These are phyloP conservation scores for Drosophila melanica DNA, from an alignment of 1,140 invertebrate genomes.

Conservation along the genomic window DNA sequence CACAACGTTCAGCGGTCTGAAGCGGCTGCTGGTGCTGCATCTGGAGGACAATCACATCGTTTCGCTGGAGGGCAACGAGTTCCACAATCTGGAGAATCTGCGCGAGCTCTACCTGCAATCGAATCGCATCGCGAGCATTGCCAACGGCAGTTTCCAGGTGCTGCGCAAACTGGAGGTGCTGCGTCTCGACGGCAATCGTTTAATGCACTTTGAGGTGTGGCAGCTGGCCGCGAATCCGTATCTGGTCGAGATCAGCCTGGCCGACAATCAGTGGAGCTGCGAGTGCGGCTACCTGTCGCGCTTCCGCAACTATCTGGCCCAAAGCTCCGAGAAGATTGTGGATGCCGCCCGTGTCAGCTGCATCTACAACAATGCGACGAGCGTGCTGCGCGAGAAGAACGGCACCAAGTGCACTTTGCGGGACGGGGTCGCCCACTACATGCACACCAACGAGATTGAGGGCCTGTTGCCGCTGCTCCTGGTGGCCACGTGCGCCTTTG, in stretches of 20 bases:
- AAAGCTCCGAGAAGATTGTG: conserved; percentile 89
- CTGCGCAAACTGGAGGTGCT: conserved; percentile 92
- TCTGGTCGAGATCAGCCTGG: conserved; percentile 90
- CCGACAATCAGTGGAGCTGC: conserved; percentile 95
- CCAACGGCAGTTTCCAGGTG: conserved; percentile 92
- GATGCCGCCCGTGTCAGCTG: conserved; percentile 89
- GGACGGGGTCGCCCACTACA: conserved; percentile 88
- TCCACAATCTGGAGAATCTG: conserved; percentile 91
- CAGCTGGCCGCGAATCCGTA: conserved; percentile 90
- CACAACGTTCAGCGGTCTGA: conserved; percentile 94
- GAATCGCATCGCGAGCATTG: conserved; percentile 92
- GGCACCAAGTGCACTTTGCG: conserved; percentile 88
- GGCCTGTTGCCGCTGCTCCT: conserved; percentile 91
- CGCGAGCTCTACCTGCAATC: conserved; percentile 94
- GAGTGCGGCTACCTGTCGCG: conserved; percentile 92
- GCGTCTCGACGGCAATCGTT: conserved; percentile 92
- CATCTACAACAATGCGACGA: conserved; percentile 88
- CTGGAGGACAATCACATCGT: conserved; percentile 93
- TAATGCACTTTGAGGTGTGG: conserved; percentile 92
- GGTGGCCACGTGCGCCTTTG: conserved; percentile 89
- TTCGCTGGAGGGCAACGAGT: conserved; percentile 92
- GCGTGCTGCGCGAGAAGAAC: conserved; percentile 88
- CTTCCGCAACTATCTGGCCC: conserved; percentile 90
- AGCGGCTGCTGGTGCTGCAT: conserved; percentile 90
- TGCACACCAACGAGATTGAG: conserved; percentile 90